Conservation (phyloP, 2,797 vertebrate genomes). For the Fistularia tabacaria region DNA sequence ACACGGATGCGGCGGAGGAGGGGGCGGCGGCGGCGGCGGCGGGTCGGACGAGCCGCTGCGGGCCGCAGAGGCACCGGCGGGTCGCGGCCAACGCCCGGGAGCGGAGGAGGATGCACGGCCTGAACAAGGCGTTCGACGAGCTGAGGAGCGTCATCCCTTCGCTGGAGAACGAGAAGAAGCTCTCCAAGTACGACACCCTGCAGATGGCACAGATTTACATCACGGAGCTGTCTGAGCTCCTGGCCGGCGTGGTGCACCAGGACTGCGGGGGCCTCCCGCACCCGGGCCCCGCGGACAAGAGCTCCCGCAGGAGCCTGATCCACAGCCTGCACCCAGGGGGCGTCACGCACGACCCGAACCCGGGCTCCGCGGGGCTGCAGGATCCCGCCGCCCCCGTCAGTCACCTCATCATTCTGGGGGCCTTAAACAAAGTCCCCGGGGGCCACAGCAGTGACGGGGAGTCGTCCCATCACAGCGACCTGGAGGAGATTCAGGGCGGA, state of each 20-base stretch:
- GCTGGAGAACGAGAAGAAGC: conserved; percentile 79
- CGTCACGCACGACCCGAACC: conserved; percentile 17
- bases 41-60: conserved; percentile 33
- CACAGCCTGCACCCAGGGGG: conserved; percentile 38
- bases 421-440: conserved; percentile 41
- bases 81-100: conserved; percentile 82
- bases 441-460: conserved; percentile 77
- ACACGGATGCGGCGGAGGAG: conserved; percentile 47
- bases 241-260: conserved; percentile 67
- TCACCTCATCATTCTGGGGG: conserved; percentile 65
- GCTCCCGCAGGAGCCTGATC: conserved; percentile 40
- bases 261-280: conserved; percentile 46
- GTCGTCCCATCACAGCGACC: conserved; percentile 75
- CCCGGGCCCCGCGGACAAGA: conserved; percentile 39
- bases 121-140: conserved; percentile 81
- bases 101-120: conserved; percentile 80
- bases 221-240: conserved; percentile 77
- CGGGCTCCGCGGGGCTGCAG: conserved; percentile 36
- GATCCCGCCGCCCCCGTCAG: conserved; percentile 47
- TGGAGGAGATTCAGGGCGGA: conserved; percentile 65
- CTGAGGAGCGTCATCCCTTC: conserved; percentile 81
- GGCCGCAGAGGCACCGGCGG: conserved; percentile 73
- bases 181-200: conserved; percentile 83
- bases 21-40: conserved; percentile 25
- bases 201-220: conserved; percentile 87